These are phyloP conservation scores for Polyploca ridens DNA, from an alignment of 2,888 invertebrate species.

Conservation along the genomic window DNA sequence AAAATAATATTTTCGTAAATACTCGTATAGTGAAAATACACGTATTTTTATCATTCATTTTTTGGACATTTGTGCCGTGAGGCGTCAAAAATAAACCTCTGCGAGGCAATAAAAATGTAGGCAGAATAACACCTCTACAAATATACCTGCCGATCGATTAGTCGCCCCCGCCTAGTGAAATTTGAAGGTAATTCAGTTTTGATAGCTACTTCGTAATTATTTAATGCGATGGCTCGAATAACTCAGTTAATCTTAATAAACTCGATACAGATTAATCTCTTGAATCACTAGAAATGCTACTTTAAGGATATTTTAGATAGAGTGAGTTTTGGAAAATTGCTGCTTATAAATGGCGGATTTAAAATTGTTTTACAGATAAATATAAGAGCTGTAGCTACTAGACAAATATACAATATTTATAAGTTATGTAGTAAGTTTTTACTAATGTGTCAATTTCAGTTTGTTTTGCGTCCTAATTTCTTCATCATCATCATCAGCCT, in stretches of 20 bases:
- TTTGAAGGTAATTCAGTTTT: slow-evolving; percentile 40
- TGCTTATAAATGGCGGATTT: background rate
- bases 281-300: slow-evolving; percentile 1
- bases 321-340: background rate
- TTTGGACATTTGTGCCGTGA: background rate
- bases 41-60: background rate
- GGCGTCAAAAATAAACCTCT: background rate
- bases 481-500: no score
- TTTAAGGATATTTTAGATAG: background rate
- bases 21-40: no score
- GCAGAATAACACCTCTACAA: background rate
- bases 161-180: slow-evolving; percentile 25
- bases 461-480: no score
- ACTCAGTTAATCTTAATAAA: slow-evolving; percentile 32
- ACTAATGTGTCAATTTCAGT: no score
- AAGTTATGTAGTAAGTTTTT: no score
- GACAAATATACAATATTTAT: no score
- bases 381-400: no score
- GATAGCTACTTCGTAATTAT: slow-evolving; percentile 41
- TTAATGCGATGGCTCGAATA: slow-evolving; percentile 31
- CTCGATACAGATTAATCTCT: slow-evolving; percentile 17
- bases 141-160: background rate
- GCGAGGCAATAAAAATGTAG: background rate
- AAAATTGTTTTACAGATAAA: no score
- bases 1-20: no score